Evolutionary conservation across 2,113 vertebrate genomes (phyloP), one percentile per base, ranked within the genome.

Genomic region (Albula glossodonta): DNA sequence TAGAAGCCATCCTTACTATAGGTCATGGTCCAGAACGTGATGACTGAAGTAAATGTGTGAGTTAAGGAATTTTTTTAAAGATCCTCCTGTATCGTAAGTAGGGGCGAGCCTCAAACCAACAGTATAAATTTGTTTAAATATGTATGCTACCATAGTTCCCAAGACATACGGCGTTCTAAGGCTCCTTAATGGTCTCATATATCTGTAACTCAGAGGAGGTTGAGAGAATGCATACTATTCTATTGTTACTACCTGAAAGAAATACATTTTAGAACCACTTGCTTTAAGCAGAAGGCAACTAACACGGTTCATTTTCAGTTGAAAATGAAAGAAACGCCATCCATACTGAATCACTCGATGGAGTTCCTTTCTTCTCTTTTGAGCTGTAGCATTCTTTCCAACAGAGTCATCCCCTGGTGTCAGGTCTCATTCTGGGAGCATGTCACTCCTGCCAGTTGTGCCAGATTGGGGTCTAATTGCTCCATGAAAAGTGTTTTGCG

Each of bases 381-480:
- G 85, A 87, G 88, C 90, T 84, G 84, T 87, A 4, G 81, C 92
- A 94, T 94, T 92, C 90, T 92, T 94, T 94, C 92, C 92, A 93
- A 86, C 87, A 80, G 84, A 94, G 91, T 94, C 92, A 93, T 91
- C 85, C 87, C 78, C 78, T 83, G 86, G 89, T 92, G 88, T 91
- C 90, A 90, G 79, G 74, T 80, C 86, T 87, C 91, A 89, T 88
- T 88, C 88, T 53, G 41, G 48, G 25, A 49, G 56, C 83, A 80
- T 48, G 25, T 81, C 80, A 57, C 83, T 77, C 81, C 50, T 22
- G 31, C 50, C 49, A 22, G 11, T 13, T 84, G 51, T 80, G 70
- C 83, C 86, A 88, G 83, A 88, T 83, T 84, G 84, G 78, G 82
- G 2, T 83, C 83, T 84, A 86, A 84, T 87, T 87, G 88, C 86